These are phyloP conservation scores for Lophotriccus pileatus DNA, from an alignment of 2,797 vertebrate species.

Conservation along the genomic window DNA sequence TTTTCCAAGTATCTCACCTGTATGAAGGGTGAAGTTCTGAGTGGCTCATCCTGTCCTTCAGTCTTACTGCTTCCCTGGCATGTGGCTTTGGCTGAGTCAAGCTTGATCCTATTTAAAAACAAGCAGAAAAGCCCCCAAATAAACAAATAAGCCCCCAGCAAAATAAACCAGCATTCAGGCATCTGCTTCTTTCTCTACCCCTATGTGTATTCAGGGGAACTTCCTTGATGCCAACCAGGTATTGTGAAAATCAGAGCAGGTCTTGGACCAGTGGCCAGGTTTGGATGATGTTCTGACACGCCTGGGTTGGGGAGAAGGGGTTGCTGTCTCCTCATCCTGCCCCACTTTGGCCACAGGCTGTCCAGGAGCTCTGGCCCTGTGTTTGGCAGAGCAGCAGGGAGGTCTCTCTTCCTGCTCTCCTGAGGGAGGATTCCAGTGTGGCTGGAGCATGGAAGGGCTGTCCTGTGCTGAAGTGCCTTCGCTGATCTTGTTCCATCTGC, in stretches of 20 bases:
- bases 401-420: too few relatives aligned
- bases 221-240: not conserved
- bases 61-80: not conserved
- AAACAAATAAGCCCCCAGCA: too few relatives aligned
- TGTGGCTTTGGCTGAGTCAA: not conserved
- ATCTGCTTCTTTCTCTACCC: not conserved
- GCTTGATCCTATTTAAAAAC: not conserved
- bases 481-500: not conserved
- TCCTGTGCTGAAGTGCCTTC: not conserved
- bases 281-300: not conserved
- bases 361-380: not conserved
- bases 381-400: not conserved
- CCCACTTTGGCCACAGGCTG: not conserved
- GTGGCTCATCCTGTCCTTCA: not conserved
- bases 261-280: not conserved
- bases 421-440: not conserved
- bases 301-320: not conserved
- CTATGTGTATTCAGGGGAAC: not conserved
- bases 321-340: not conserved
- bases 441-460: not conserved
- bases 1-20: not conserved
- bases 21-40: not conserved
- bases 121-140: not conserved
- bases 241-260: not conserved
- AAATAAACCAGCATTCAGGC: rapidly evolving